Base-by-base conservation (phyloP, 2,888 invertebrate species). In the Xylophagus ater region DNA sequence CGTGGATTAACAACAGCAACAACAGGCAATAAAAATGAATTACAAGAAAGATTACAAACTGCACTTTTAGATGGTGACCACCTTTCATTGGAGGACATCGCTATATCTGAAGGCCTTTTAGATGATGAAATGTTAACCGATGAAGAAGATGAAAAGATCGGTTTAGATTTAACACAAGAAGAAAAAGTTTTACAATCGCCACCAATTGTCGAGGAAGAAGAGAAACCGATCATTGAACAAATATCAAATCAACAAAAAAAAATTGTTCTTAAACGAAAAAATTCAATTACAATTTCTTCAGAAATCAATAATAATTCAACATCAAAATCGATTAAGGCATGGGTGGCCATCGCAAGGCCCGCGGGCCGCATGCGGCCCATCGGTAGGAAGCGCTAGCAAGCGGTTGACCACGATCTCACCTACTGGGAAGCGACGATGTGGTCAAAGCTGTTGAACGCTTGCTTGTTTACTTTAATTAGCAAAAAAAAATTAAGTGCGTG, bases 11-110 rank as follows among this genome's bases (percentile, higher is more conserved):
- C n/a, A n/a, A n/a, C n/a, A n/a, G 66, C 77, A 10, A 70, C 75
- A 7, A 66, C 74, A 34, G 90, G 90, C 4, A 86, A 87, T 58
- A 90, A 89, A 70, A 78, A 70, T 29, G 88, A 89, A 54, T 68
- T 90, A 37, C 69, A 82, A 28, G 78, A 84, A 48, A 72, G 89
- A 50, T 70, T 90, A 33, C 81, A 82, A 55, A 70, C 74, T 7
- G 71, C 72, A 2, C 58, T 73, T 50, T 41, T 60, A n/a, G 63
- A 60, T 33, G 62, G 62, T 4, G 35, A 36, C 13, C n/a, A n/a
- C n/a, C 51, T 61, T 18, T 55, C 59, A 0, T 48, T 62, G 3
- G 64, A 64, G 9, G 63, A 64, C 17, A 53, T 60, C 2, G 59
- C 73, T 17, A 73, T 74, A 44, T 69, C 70, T 0, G 71, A 71